These are phyloP conservation scores for Chlorodrepanis virens DNA, from an alignment of 2,113 vertebrate genomes.

Conservation along the genomic window DNA sequence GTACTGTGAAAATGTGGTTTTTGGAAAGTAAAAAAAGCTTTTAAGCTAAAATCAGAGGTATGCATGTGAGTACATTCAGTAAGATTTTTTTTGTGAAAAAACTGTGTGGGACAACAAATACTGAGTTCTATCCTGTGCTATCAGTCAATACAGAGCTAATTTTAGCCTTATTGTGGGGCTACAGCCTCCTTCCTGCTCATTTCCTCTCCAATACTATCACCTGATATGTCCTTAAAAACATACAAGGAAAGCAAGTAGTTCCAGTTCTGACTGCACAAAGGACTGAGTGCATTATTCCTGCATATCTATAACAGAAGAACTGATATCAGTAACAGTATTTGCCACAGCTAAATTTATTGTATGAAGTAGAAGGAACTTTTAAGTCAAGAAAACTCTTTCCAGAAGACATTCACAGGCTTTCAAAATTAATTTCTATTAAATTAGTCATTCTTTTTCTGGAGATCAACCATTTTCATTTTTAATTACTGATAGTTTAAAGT, in stretches of 20 bases:
- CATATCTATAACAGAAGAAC: neutral
- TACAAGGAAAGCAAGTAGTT: neutral
- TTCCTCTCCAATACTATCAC: neutral
- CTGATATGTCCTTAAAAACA: neutral
- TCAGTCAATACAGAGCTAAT: neutral
- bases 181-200: neutral
- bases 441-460: neutral
- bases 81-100: neutral
- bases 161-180: neutral
- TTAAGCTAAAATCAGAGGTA: neutral
- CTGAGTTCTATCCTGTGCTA: neutral
- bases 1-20: neutral
- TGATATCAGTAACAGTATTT: neutral
- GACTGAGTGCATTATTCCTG: neutral
- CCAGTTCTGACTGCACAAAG: neutral
- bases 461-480: neutral
- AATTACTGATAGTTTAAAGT: neutral
- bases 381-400: neutral
- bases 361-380: neutral
- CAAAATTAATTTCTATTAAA: neutral
- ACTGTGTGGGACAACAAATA: neutral
- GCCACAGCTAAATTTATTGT: accelerated
- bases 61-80: neutral
- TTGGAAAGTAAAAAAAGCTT: neutral
- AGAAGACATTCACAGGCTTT: neutral